Evolutionary conservation across 2,888 invertebrate genomes (phyloP).

Genomic region (Drosophila hawaiiensis): DNA sequence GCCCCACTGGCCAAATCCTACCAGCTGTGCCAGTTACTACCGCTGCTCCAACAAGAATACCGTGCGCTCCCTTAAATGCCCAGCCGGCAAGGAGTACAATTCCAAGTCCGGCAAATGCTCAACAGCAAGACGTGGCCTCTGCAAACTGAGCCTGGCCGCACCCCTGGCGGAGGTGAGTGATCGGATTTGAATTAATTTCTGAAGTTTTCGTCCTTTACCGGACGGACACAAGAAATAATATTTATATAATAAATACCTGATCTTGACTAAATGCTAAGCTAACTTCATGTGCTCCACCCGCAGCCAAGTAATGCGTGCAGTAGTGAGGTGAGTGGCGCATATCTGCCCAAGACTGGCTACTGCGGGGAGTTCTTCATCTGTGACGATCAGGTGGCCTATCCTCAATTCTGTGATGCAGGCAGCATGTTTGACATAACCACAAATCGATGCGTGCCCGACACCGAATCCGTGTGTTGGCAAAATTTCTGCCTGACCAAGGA

Average conservation of each 20-base stretch:
- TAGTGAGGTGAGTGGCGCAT: conserved; percentile 63
- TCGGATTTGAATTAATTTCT: background rate
- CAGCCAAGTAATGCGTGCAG: conserved; percentile 63
- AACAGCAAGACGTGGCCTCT: conserved; percentile 58
- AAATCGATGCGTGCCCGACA: conserved; percentile 66
- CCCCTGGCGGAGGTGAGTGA: conserved; percentile 58
- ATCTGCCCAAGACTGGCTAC: conserved; percentile 49
- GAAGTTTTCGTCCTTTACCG: background rate
- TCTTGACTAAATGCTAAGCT: too few species aligned
- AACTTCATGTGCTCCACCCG: background rate
- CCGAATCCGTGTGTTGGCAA: conserved; percentile 66
- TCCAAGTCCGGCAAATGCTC: conserved; percentile 71
- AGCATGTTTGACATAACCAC: conserved; percentile 60
- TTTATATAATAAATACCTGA: background rate
- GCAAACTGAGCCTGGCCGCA: conserved; percentile 64
- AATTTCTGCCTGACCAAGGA: conserved; percentile 61
- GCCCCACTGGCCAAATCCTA: conserved; percentile 77
- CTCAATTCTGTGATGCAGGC: conserved; percentile 68
- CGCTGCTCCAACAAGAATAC: conserved; percentile 73
- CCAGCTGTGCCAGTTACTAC: conserved; percentile 74
- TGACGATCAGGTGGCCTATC: conserved; percentile 62
- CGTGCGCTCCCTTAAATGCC: conserved; percentile 70
- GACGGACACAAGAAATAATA: background rate
- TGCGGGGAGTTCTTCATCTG: conserved; percentile 77
- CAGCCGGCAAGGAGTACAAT: conserved; percentile 75